Percentiles rank a stretch among this genome's conserved stretches.
These are phyloP conservation scores for Melanostoma scalare DNA, from an alignment of 2,888 invertebrate species.

Conservation along the genomic window DNA sequence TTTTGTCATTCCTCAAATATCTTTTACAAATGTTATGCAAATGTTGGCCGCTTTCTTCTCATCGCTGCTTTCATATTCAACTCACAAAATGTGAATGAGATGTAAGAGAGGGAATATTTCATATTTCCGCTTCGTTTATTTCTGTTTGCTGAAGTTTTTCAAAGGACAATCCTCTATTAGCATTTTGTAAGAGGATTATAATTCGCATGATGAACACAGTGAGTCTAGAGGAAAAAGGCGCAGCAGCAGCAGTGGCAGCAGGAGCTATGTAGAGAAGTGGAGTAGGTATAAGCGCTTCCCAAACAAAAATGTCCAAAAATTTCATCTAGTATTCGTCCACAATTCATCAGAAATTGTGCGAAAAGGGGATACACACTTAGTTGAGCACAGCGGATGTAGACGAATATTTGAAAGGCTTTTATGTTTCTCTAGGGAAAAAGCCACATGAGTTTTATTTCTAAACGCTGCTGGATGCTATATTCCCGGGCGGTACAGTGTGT, in stretches of 20 bases:
- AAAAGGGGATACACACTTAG: constrained; percentile 36
- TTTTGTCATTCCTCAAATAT: constrained; percentile 10
- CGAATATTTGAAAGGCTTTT: constrained; percentile 44
- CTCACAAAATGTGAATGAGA: constrained; percentile 43
- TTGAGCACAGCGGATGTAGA: constrained; percentile 46
- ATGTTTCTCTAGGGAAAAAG: constrained; percentile 37
- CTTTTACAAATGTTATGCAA: constrained; percentile 36
- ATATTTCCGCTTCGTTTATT: constrained; percentile 67
- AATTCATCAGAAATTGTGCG: constrained; percentile 63
- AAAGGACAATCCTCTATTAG: constrained; percentile 70
- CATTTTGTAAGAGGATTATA: constrained; percentile 70
- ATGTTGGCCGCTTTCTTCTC: constrained; percentile 4
- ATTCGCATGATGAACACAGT: constrained; percentile 60
- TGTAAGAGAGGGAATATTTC: constrained; percentile 49
- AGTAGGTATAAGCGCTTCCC: constrained; percentile 9
- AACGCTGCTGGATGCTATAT: constrained; percentile 19
- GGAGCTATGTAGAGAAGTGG: background rate
- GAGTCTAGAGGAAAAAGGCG: background rate
- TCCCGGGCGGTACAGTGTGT: background rate
- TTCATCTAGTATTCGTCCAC: constrained; percentile 58
- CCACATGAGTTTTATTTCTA: constrained; percentile 57
- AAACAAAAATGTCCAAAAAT: constrained; percentile 63
- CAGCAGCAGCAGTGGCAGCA: background rate
- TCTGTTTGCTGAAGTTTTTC: constrained; percentile 60
- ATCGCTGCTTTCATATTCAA: constrained; percentile 36